Conservation (phyloP, 2,797 vertebrate species). For the Dallia pectoralis region DNA sequence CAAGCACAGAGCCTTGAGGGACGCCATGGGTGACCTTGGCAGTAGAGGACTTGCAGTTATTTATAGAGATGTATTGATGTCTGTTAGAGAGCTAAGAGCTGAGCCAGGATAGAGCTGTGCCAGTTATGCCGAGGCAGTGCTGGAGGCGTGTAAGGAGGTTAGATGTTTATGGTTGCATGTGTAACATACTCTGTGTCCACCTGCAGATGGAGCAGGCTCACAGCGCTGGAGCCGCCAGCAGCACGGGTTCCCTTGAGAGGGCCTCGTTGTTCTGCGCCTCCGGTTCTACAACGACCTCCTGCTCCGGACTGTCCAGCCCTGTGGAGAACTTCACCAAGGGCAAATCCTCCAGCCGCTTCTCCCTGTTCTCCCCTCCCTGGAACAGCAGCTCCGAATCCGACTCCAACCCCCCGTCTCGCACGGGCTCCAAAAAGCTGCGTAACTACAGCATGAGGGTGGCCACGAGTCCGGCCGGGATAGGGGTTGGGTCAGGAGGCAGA, state of each 20-base stretch:
- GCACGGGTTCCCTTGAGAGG: constrained; percentile 69
- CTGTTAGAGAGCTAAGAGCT: too few species aligned
- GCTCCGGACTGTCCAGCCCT: constrained; percentile 66
- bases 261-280: constrained; percentile 76
- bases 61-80: too few species aligned
- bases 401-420: constrained; percentile 70
- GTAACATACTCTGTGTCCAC: constrained; percentile 8
- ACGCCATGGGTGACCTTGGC: too few species aligned
- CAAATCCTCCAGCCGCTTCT: constrained; percentile 76
- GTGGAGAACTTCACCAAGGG: constrained; percentile 68
- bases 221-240: constrained; percentile 71
- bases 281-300: constrained; percentile 52
- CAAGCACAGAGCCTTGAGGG: too few species aligned
- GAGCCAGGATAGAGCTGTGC: too few species aligned
- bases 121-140: too few species aligned
- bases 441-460: constrained; percentile 65
- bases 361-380: constrained; percentile 69
- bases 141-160: too few species aligned
- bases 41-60: too few species aligned
- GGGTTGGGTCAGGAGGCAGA: constrained; percentile 25
- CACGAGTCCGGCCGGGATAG: constrained; percentile 50
- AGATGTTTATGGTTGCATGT: too few species aligned
- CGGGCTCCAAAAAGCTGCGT: constrained; percentile 72
- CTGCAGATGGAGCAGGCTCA: constrained; percentile 80
- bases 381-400: constrained; percentile 77